Percentiles rank a stretch among this genome's conserved stretches.
phyloP scores from a whole-genome alignment of 1,140 invertebrate species.

The Drosophila santomea region DNA sequence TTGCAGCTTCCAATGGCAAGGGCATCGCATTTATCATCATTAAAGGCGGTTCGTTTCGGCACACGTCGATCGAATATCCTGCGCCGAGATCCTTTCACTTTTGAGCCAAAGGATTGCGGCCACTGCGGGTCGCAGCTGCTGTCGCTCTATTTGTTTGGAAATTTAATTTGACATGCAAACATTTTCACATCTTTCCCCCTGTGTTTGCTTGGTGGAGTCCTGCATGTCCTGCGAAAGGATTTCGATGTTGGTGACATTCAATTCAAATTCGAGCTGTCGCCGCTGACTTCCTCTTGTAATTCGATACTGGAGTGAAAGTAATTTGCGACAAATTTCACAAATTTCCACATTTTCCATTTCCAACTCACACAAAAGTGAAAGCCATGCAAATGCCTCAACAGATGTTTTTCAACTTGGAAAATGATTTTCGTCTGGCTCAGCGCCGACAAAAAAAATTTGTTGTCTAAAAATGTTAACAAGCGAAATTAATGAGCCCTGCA shows the following conservation, averaged over 20 bases:
- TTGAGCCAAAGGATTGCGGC: slow-evolving; percentile 68
- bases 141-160: slow-evolving; percentile 72
- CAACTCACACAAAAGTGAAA: slow-evolving; percentile 59
- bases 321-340: slow-evolving; percentile 83
- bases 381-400: slow-evolving; percentile 76
- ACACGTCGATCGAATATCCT: slow-evolving; percentile 35
- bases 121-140: slow-evolving; percentile 69
- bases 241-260: slow-evolving; percentile 20
- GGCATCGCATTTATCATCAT: slow-evolving; percentile 78
- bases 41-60: slow-evolving; percentile 59
- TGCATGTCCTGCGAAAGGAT: slow-evolving; percentile 64
- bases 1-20: slow-evolving; percentile 42
- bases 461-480: slow-evolving; percentile 73
- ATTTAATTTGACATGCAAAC: slow-evolving; percentile 83
- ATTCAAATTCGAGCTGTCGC: slow-evolving; percentile 34
- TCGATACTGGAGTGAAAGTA: slow-evolving; percentile 68
- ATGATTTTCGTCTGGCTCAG: slow-evolving; percentile 40
- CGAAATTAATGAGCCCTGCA: slow-evolving; percentile 74
- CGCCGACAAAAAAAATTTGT: slow-evolving; percentile 60
- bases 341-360: slow-evolving; percentile 60
- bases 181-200: slow-evolving; percentile 34
- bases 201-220: slow-evolving; percentile 10
- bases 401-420: slow-evolving; percentile 51
- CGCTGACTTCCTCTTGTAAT: slow-evolving; percentile 59
- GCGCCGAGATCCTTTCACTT: slow-evolving; percentile 62